These are phyloP conservation scores for Maccullochella peelii DNA, from an alignment of 2,113 vertebrate genomes.

Conservation along the genomic window DNA sequence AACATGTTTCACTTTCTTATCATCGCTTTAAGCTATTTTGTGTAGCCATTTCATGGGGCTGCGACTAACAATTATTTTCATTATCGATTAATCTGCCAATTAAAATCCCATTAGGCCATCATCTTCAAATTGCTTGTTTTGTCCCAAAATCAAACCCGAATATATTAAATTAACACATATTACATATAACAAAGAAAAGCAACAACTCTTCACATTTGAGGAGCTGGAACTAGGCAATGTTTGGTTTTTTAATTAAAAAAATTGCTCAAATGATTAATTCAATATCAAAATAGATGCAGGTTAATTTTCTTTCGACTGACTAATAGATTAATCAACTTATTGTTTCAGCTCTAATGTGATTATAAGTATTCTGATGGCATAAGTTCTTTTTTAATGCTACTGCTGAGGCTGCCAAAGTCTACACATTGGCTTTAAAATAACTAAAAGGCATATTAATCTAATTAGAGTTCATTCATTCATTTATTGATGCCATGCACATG, in stretches of 20 bases:
- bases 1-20: not conserved
- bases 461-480: constrained; percentile 11
- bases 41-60: not conserved
- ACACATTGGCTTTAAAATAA: constrained; percentile 7
- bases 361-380: not conserved
- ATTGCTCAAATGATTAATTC: constrained; percentile 1
- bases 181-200: constrained; percentile 3
- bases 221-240: not conserved
- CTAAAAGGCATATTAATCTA: constrained; percentile 32
- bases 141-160: not conserved
- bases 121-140: not conserved
- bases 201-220: not conserved
- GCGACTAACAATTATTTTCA: not conserved
- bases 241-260: not conserved
- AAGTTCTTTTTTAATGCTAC: not conserved
- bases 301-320: constrained; percentile 4
- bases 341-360: constrained; percentile 4
- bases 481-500: constrained; percentile 18
- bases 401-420: not conserved
- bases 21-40: not conserved
- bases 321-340: not conserved
- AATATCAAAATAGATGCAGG: not conserved
- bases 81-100: not conserved
- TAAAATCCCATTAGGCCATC: not conserved
- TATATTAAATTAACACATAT: not conserved